phyloP scores from a whole-genome alignment of 1,140 invertebrate genomes.

The Temnothorax curvispinosus region DNA sequence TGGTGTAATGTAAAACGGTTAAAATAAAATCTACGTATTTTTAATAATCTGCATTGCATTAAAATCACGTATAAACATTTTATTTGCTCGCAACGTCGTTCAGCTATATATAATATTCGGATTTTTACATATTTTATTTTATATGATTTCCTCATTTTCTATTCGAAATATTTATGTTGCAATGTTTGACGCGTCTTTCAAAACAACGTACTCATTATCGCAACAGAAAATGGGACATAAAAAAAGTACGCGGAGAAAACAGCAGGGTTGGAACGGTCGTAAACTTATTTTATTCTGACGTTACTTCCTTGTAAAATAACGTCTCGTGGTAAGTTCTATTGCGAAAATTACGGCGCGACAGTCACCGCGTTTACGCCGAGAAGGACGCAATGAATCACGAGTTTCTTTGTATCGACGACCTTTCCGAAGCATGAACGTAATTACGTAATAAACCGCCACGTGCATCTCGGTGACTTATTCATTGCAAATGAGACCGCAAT shows the following conservation, averaged over 20 bases:
- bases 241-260: not conserved
- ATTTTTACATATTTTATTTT: not conserved
- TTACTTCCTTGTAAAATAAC: not conserved
- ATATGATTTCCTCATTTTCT: not conserved
- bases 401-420: conserved; percentile 32
- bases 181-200: not conserved
- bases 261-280: not conserved
- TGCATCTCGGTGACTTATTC: not conserved
- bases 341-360: conserved; percentile 6
- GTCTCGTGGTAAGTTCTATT: conserved; percentile 6
- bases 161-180: not conserved
- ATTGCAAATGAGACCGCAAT: conserved; percentile 16
- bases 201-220: not conserved
- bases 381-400: conserved; percentile 30
- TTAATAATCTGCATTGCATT: not conserved
- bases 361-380: not conserved
- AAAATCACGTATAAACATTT: not conserved
- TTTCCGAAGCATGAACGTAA: not conserved
- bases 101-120: not conserved
- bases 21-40: not conserved
- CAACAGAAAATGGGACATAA: not conserved
- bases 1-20: not conserved
- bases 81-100: not conserved
- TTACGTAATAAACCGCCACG: conserved; percentile 23
- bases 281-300: not conserved